These are phyloP conservation scores for Laspeyria flexula DNA, from an alignment of 2,888 invertebrate species.

Conservation along the genomic window DNA sequence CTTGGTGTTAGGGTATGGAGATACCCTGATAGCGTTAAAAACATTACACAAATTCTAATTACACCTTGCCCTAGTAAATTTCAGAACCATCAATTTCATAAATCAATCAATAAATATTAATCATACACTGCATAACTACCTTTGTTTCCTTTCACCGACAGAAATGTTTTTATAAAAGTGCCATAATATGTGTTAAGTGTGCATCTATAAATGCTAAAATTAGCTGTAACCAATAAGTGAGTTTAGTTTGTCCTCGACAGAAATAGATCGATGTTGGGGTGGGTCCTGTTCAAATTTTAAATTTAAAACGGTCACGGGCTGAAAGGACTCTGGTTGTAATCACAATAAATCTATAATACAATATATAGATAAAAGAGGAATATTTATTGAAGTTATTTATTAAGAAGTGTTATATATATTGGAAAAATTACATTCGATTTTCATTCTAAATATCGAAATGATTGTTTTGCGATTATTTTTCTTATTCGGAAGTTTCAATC, in stretches of 20 bases:
- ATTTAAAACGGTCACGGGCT: constrained; percentile 37
- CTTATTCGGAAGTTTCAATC: no score
- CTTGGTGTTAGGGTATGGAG: no score
- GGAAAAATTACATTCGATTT: no score
- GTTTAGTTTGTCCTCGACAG: constrained; percentile 46
- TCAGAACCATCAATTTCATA: no score
- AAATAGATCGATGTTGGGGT: constrained; percentile 64
- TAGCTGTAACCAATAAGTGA: constrained; percentile 48
- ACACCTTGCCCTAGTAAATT: no score
- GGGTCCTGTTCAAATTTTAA: constrained; percentile 45
- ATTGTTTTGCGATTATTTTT: no score
- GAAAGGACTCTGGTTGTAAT: constrained; percentile 8
- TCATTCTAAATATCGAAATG: no score
- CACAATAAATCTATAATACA: neutral
- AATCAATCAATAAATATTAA: no score
- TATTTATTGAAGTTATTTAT: no score
- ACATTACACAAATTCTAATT: no score
- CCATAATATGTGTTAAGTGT: constrained; percentile 31
- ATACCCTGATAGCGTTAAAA: no score
- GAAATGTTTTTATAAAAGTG: constrained; percentile 19
- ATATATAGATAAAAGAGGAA: neutral
- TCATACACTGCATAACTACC: neutral
- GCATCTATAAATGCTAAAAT: constrained; percentile 36
- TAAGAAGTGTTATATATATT: no score
- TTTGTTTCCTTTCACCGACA: neutral